phyloP scores from a whole-genome alignment of 2,797 vertebrate species.

The Bucorvus abyssinicus region DNA sequence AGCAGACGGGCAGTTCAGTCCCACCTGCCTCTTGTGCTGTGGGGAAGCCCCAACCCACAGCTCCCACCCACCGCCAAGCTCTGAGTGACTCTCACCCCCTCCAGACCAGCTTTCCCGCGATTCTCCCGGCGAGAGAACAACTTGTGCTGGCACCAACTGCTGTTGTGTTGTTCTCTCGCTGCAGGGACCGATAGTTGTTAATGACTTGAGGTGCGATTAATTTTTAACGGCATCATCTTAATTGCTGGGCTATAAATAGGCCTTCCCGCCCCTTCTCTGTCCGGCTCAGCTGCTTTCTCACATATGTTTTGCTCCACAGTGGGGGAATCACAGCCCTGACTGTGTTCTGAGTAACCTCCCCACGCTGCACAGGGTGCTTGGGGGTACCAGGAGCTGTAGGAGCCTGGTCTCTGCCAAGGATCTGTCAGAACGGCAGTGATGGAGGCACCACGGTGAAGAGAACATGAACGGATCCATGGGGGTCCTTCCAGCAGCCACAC shows the following conservation, averaged over 20 bases:
- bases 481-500: neutral
- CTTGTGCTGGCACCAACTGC: neutral
- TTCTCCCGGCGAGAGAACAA: accelerated
- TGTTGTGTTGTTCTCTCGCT: neutral
- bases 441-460: neutral
- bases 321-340: neutral
- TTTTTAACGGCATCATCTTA: slow-evolving; percentile 22
- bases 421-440: accelerated
- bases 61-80: neutral
- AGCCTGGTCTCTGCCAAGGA: neutral
- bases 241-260: slow-evolving; percentile 28
- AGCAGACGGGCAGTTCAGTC: accelerated
- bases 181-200: neutral
- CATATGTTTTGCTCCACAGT: neutral
- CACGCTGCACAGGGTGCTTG: accelerated
- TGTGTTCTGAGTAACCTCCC: neutral
- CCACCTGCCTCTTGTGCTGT: neutral
- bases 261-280: neutral
- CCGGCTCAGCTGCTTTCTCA: neutral
- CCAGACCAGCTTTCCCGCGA: neutral
- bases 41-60: neutral
- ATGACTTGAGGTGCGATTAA: slow-evolving; percentile 10
- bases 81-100: neutral
- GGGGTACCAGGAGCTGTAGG: neutral
- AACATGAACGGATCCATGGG: accelerated